These are phyloP conservation scores for Imbricaverruca yamaguchii DNA, from an alignment of 2,888 invertebrate species.

Conservation along the genomic window DNA sequence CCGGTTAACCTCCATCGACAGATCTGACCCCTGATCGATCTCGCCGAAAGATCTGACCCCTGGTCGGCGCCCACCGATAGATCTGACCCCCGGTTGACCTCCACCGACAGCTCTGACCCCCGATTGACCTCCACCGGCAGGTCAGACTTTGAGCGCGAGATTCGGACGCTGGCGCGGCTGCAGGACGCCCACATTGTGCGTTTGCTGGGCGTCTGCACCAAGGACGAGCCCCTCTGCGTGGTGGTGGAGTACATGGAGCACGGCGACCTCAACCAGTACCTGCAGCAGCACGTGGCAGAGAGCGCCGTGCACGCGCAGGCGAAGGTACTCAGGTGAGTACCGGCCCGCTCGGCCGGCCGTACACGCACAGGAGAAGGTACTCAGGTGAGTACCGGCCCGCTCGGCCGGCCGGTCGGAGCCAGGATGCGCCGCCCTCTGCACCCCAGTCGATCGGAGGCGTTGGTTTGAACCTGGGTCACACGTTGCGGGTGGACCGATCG, in stretches of 20 bases:
- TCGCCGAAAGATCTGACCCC: no score
- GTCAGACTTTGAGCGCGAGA: slow-evolving; percentile 75
- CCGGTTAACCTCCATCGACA: no score
- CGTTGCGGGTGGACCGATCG: no score
- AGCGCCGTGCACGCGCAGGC: slow-evolving; percentile 55
- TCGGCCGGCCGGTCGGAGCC: no score
- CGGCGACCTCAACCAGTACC: slow-evolving; percentile 70
- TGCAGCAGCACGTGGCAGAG: slow-evolving; percentile 61
- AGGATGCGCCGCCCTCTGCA: no score
- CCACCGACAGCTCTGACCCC: background rate
- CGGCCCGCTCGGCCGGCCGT: no score
- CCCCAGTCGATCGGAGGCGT: no score
- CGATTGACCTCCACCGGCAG: slow-evolving; percentile 43
- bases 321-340: slow-evolving; percentile 59
- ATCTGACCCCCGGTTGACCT: no score
- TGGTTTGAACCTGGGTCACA: no score
- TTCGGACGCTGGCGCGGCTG: slow-evolving; percentile 74
- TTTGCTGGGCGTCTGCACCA: slow-evolving; percentile 69
- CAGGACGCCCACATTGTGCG: slow-evolving; percentile 76
- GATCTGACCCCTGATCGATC: background rate
- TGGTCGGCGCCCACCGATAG: no score
- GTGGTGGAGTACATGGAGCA: slow-evolving; percentile 83
- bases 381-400: no score
- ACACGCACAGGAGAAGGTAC: slow-evolving; percentile 54
- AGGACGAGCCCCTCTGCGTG: slow-evolving; percentile 75